Evolutionary conservation across 2,113 vertebrate species (phyloP).

Genomic region (Excalfactoria chinensis): DNA sequence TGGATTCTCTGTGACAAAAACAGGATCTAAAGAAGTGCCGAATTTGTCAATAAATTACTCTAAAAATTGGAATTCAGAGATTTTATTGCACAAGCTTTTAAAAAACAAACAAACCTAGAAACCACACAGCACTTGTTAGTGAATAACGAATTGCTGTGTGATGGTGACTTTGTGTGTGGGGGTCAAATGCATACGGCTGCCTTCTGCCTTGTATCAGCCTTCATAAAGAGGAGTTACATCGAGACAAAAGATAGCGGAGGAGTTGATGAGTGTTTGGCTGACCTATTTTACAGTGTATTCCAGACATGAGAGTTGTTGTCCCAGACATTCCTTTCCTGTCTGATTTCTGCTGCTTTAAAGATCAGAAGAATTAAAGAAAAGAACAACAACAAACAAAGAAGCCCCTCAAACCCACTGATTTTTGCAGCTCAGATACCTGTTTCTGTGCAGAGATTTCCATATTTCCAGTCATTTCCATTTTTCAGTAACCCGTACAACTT

Average conservation of each 20-base stretch:
- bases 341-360: not conserved
- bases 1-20: not conserved
- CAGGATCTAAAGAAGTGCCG: not conserved
- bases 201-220: not conserved
- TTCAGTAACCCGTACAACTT: not conserved
- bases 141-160: not conserved
- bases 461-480: not conserved
- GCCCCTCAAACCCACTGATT: not conserved
- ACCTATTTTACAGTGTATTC: slow-evolving; percentile 39
- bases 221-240: not conserved
- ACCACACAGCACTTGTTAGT: not conserved
- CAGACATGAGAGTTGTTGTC: not conserved
- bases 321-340: slow-evolving; percentile 51
- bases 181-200: not conserved
- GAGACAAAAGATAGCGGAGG: not conserved
- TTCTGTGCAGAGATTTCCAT: not conserved
- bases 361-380: not conserved
- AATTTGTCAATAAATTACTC: not conserved
- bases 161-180: not conserved
- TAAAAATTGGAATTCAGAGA: not conserved
- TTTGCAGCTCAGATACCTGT: not conserved
- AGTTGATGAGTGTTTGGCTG: slow-evolving; percentile 22
- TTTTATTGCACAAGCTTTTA: not conserved
- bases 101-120: not conserved
- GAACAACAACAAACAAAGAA: not conserved